These are phyloP conservation scores for Tenualosa thibaudeaui DNA, from an alignment of 2,797 vertebrate species.

Conservation along the genomic window DNA sequence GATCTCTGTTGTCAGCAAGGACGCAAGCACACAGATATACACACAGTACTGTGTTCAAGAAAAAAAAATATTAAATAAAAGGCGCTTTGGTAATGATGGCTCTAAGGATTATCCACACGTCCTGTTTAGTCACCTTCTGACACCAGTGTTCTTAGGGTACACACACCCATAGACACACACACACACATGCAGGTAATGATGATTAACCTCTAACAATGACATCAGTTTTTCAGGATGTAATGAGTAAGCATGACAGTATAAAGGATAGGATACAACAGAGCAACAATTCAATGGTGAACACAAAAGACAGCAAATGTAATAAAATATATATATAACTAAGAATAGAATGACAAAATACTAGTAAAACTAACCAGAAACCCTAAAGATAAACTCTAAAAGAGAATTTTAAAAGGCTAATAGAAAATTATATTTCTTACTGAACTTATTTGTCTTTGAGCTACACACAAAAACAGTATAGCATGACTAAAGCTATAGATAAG, in stretches of 20 bases:
- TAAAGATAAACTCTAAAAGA: background rate
- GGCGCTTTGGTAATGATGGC: background rate
- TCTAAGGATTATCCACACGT: background rate
- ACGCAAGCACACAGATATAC: constrained; percentile 15
- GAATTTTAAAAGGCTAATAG: background rate
- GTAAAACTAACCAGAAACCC: background rate
- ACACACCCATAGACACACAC: background rate
- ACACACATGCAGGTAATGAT: background rate
- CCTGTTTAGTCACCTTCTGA: background rate
- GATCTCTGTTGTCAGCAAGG: background rate
- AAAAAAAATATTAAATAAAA: background rate
- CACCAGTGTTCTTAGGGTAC: background rate
- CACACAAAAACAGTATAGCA: too few relatives aligned
- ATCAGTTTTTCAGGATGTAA: background rate
- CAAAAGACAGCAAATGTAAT: background rate
- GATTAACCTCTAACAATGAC: background rate
- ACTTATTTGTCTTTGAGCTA: background rate
- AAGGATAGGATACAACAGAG: background rate
- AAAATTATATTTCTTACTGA: background rate
- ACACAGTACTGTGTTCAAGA: background rate
- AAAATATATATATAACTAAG: background rate
- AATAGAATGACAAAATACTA: background rate
- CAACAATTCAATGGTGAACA: background rate
- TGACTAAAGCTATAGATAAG: too few relatives aligned
- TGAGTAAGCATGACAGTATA: background rate